phyloP scores from a whole-genome alignment of 2,113 vertebrate species.

The Oncorhynchus keta region DNA sequence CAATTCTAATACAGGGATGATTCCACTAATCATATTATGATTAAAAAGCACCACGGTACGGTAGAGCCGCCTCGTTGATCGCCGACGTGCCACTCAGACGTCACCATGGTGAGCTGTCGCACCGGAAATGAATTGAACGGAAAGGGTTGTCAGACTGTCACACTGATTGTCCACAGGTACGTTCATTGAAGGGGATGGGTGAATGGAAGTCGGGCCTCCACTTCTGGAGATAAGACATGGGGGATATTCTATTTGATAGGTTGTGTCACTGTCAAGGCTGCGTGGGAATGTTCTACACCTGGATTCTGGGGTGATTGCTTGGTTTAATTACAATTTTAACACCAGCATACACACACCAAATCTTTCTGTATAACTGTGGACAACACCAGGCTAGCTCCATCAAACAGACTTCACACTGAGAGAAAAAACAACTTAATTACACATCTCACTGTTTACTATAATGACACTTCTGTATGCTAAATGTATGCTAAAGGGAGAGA shows the following conservation, averaged over 20 bases:
- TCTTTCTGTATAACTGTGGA: neutral
- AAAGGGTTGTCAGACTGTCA: neutral
- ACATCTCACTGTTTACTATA: neutral
- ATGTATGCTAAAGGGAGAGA: neutral
- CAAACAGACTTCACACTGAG: neutral
- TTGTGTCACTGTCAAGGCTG: too few species aligned
- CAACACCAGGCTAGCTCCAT: neutral
- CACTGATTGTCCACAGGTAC: neutral
- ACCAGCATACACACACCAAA: neutral
- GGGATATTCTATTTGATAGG: too few species aligned
- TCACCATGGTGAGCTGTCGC: neutral
- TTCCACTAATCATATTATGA: constrained; percentile 53
- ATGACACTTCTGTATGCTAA: neutral
- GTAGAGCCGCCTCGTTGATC: neutral
- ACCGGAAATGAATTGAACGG: neutral
- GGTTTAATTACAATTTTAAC: too few species aligned
- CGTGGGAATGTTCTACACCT: too few species aligned
- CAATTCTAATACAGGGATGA: constrained; percentile 62
- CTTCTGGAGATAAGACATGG: too few species aligned
- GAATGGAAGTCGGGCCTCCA: too few species aligned
- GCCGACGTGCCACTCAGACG: neutral
- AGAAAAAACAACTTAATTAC: neutral
- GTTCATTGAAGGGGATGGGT: too few species aligned
- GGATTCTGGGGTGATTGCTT: too few species aligned
- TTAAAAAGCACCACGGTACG: constrained; percentile 35